phyloP scores from a whole-genome alignment of 2,113 vertebrate genomes.

The Verasper variegatus region DNA sequence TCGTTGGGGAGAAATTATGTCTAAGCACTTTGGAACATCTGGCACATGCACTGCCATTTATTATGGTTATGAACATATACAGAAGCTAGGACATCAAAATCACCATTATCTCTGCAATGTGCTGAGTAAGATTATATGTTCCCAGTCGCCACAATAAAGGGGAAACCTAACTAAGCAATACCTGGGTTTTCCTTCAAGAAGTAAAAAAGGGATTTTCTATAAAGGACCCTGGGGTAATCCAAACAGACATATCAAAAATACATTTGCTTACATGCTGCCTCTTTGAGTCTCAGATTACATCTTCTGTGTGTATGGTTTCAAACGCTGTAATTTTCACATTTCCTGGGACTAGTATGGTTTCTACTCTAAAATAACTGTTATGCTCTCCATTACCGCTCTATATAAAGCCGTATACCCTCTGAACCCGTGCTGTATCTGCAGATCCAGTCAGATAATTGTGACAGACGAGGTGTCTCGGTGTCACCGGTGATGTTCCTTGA shows the following conservation, averaged over 20 bases:
- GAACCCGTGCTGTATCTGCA: background rate
- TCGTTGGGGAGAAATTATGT: conserved; percentile 30
- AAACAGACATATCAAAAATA: background rate
- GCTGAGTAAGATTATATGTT: background rate
- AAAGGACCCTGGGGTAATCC: background rate
- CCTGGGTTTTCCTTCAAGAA: background rate
- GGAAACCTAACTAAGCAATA: background rate
- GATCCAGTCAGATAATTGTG: conserved; percentile 9
- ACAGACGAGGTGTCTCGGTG: conserved; percentile 15
- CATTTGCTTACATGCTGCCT: background rate
- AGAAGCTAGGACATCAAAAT: background rate
- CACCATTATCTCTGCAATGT: background rate
- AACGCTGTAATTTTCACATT: conserved; percentile 14
- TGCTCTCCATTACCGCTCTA: conserved; percentile 3
- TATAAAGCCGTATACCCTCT: conserved; percentile 2
- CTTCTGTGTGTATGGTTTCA: background rate
- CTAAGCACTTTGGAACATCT: conserved; percentile 36
- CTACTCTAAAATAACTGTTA: background rate
- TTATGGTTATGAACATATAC: conserved; percentile 13
- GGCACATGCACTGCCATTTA: conserved; percentile 19
- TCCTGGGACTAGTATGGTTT: background rate
- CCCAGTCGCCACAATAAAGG: too few relatives aligned
- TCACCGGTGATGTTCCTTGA: conserved; percentile 22
- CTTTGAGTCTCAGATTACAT: background rate
- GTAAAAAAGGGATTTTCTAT: background rate